These are phyloP conservation scores for Linurgus olivaceus DNA, from an alignment of 2,797 vertebrate species.

Conservation along the genomic window DNA sequence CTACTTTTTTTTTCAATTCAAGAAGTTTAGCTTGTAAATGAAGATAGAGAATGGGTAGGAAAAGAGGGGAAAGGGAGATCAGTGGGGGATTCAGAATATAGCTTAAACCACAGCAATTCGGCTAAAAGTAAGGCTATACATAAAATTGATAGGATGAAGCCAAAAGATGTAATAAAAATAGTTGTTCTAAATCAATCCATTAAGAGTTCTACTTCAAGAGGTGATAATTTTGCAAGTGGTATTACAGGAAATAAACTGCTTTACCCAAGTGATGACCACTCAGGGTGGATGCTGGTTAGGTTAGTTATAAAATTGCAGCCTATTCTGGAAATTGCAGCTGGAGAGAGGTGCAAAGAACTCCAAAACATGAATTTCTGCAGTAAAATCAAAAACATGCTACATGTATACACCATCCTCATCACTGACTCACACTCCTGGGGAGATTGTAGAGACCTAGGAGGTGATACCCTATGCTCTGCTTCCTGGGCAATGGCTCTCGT, in stretches of 20 bases:
- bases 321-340: neutral
- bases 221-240: neutral
- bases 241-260: neutral
- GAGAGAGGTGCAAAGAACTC: neutral
- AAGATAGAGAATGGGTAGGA: neutral
- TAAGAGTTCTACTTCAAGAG: neutral
- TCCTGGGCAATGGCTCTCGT: neutral
- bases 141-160: neutral
- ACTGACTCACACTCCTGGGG: neutral
- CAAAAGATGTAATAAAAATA: neutral
- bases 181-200: neutral
- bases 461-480: neutral
- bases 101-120: neutral
- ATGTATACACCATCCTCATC: neutral
- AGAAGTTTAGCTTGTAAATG: constrained; percentile 1
- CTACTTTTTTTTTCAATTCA: neutral
- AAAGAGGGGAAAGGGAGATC: neutral
- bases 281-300: neutral
- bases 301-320: neutral
- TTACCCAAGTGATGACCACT: neutral
- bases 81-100: neutral
- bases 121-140: neutral
- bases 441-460: neutral
- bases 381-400: neutral
- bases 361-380: neutral